These are phyloP conservation scores for Nephrocerus scutellatus DNA, from an alignment of 2,888 invertebrate species.

Conservation along the genomic window DNA sequence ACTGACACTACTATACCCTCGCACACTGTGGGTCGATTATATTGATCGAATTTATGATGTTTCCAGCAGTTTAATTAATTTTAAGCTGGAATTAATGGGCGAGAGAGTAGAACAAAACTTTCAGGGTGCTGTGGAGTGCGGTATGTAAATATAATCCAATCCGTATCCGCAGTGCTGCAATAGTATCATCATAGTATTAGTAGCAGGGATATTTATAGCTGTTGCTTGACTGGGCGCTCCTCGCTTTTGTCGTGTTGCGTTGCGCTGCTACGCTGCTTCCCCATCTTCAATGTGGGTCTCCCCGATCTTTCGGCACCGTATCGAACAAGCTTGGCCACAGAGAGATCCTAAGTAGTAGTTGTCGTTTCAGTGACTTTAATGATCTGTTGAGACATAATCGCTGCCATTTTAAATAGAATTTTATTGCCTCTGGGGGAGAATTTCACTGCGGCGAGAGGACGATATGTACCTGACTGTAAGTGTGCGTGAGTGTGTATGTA, in stretches of 20 bases:
- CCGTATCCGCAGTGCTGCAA: not conserved
- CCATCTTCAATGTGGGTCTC: conserved; percentile 12
- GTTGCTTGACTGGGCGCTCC: not conserved
- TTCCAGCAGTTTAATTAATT: conserved; percentile 40
- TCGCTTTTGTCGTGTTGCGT: not conserved
- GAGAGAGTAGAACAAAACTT: conserved; percentile 9
- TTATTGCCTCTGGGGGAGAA: conserved; percentile 42
- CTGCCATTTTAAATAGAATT: conserved; percentile 48
- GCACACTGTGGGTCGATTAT: conserved; percentile 9
- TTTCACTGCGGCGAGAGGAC: conserved; percentile 29
- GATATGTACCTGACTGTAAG: conserved; percentile 6
- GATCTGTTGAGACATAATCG: conserved; percentile 48
- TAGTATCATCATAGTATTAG: conserved; percentile 1
- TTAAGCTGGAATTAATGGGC: conserved; percentile 25
- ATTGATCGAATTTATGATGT: conserved; percentile 36
- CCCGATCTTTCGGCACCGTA: conserved; percentile 15
- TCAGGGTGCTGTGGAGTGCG: conserved; percentile 3
- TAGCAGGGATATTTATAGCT: conserved; percentile 8
- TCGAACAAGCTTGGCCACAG: conserved; percentile 13
- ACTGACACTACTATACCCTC: too few species aligned
- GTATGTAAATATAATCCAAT: conserved; percentile 2
- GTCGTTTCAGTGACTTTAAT: conserved; percentile 47
- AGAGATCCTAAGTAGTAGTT: conserved; percentile 40
- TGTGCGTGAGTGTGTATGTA: too few species aligned
- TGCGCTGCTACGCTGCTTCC: conserved; percentile 6